Evolutionary conservation across 2,888 invertebrate genomes (phyloP).

Genomic region (Lepidonotus clava): DNA sequence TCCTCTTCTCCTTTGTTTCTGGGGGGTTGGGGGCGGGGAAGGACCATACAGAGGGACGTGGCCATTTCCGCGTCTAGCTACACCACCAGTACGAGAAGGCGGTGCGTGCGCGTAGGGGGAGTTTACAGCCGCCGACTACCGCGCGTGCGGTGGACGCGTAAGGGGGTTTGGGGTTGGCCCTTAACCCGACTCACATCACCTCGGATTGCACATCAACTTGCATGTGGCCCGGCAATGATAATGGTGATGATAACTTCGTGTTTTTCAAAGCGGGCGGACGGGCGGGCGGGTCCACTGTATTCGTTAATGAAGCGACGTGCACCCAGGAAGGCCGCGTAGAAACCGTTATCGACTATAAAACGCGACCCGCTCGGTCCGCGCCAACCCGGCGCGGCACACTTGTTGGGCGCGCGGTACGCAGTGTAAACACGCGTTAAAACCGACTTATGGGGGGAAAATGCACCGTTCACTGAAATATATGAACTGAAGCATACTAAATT

Average conservation of each 20-base stretch:
- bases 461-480: no score
- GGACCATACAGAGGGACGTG: neutral
- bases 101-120: no score
- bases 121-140: no score
- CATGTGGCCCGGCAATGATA: no score
- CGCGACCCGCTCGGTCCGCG: neutral
- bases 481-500: no score
- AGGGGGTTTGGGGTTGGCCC: neutral
- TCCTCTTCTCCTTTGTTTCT: constrained; percentile 2
- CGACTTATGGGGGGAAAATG: no score
- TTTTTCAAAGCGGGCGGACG: neutral
- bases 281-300: no score
- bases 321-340: neutral
- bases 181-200: no score
- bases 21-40: neutral
- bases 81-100: no score
- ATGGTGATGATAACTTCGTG: neutral
- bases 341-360: neutral
- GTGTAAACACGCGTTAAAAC: no score
- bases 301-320: neutral
- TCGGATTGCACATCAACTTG: no score
- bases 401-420: no score
- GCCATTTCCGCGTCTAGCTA: neutral
- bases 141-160: neutral
- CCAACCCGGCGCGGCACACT: neutral